Conservation (phyloP, 2,888 invertebrate genomes). For the Acleris holmiana region DNA sequence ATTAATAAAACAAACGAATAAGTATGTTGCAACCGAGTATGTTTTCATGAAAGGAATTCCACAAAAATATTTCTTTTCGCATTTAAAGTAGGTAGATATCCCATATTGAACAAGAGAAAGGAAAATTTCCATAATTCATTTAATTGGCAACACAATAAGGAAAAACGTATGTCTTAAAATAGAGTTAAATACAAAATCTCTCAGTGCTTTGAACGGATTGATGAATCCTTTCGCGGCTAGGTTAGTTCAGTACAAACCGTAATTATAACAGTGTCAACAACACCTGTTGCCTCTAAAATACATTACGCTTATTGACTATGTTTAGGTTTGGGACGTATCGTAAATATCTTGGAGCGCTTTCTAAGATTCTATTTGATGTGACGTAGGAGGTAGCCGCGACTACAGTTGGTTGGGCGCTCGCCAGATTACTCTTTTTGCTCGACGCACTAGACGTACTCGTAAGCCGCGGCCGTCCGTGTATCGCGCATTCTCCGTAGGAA, state of each 20-base stretch:
- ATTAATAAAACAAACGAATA: too few relatives aligned
- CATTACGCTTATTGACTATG: slow-evolving; percentile 50
- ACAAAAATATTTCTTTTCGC: too few relatives aligned
- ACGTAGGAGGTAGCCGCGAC: slow-evolving; percentile 71
- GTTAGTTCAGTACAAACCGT: slow-evolving; percentile 24
- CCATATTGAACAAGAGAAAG: too few relatives aligned
- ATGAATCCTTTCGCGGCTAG: slow-evolving; percentile 12
- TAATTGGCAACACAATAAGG: too few relatives aligned
- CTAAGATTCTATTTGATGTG: slow-evolving; percentile 73
- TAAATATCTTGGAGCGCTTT: slow-evolving; percentile 55
- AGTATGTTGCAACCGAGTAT: too few relatives aligned
- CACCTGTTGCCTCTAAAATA: slow-evolving; percentile 51
- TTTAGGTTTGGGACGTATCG: slow-evolving; percentile 50
- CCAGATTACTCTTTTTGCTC: slow-evolving; percentile 76
- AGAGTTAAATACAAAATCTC: not conserved
- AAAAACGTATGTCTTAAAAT: not conserved
- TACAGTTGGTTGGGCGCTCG: slow-evolving; percentile 75
- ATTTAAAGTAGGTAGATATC: too few relatives aligned
- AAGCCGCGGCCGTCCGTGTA: slow-evolving; percentile 50
- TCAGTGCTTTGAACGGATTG: slow-evolving; percentile 8
- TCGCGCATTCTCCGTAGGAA: slow-evolving; percentile 63
- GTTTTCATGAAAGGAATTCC: too few relatives aligned
- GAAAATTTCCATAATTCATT: too few relatives aligned
- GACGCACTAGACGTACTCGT: slow-evolving; percentile 51
- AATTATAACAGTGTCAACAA: slow-evolving; percentile 36